phyloP scores from a whole-genome alignment of 1,140 invertebrate genomes.

The Cherax quadricarinatus region DNA sequence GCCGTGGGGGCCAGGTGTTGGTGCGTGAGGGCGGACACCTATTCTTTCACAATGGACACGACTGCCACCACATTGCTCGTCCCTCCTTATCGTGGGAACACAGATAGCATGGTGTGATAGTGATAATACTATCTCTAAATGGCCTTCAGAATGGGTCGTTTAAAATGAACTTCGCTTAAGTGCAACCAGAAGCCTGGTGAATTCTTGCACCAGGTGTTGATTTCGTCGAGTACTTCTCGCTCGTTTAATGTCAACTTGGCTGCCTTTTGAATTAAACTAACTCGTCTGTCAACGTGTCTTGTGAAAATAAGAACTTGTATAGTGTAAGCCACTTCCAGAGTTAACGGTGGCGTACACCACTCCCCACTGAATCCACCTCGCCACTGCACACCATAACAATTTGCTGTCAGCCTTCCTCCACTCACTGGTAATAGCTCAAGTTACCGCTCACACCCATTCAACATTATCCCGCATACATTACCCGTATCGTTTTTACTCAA shows the following conservation, averaged over 20 bases:
- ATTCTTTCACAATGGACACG: neutral
- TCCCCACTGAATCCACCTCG: slow-evolving; percentile 12
- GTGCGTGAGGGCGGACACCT: neutral
- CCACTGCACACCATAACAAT: slow-evolving; percentile 32
- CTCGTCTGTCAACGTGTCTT: neutral
- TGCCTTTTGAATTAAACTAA: neutral
- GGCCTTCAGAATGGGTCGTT: neutral
- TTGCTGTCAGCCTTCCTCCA: neutral
- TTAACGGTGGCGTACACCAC: neutral
- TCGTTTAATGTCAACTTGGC: neutral
- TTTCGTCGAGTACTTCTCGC: neutral
- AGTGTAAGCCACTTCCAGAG: neutral
- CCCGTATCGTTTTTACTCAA: neutral
- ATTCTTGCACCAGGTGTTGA: neutral
- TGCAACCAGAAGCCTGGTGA: neutral
- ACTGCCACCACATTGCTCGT: neutral
- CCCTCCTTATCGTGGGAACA: slow-evolving; percentile 3
- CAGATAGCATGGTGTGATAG: too few species aligned
- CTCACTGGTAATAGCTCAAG: slow-evolving; percentile 16
- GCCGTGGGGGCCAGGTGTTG: neutral
- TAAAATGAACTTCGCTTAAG: neutral
- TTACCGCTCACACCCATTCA: slow-evolving; percentile 4
- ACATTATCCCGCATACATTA: neutral
- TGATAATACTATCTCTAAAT: neutral
- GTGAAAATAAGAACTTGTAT: neutral